phyloP scores from a whole-genome alignment of 2,113 vertebrate species.

The Mystacornis crossleyi region DNA sequence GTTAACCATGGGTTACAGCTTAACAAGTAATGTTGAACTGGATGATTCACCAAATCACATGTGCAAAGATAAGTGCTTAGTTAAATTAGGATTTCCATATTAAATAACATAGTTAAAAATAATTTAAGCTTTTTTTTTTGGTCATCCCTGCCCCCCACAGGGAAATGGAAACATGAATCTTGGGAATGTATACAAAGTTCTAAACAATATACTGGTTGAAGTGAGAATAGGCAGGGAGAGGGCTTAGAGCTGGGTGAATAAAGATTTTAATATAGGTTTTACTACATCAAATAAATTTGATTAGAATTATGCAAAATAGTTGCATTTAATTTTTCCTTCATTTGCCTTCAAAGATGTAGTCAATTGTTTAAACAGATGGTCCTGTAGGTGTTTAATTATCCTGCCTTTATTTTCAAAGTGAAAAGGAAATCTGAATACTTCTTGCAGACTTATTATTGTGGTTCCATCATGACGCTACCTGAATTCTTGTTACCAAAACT shows the following conservation, averaged over 20 bases:
- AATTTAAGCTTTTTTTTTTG: neutral
- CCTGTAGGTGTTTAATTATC: neutral
- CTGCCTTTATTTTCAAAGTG: neutral
- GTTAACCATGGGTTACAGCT: neutral
- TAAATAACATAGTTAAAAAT: slow-evolving; percentile 9
- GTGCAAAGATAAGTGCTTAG: neutral
- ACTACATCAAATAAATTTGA: neutral
- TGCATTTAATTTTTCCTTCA: neutral
- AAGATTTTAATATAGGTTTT: neutral
- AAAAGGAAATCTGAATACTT: neutral
- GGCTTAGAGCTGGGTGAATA: neutral
- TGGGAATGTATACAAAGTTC: neutral
- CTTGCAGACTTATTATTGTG: neutral
- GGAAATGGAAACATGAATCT: neutral
- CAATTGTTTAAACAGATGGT: neutral
- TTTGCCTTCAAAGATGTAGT: neutral
- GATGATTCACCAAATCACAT: slow-evolving; percentile 9
- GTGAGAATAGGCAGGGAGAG: neutral
- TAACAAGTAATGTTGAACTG: slow-evolving; percentile 18
- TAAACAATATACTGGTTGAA: neutral
- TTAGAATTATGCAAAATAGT: neutral
- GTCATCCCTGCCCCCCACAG: accelerated
- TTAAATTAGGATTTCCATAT: neutral
- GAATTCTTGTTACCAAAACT: neutral
- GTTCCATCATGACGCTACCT: neutral